Evolutionary conservation across 2,888 invertebrate species (phyloP).

Genomic region (Leptarthrus brevirostris): DNA sequence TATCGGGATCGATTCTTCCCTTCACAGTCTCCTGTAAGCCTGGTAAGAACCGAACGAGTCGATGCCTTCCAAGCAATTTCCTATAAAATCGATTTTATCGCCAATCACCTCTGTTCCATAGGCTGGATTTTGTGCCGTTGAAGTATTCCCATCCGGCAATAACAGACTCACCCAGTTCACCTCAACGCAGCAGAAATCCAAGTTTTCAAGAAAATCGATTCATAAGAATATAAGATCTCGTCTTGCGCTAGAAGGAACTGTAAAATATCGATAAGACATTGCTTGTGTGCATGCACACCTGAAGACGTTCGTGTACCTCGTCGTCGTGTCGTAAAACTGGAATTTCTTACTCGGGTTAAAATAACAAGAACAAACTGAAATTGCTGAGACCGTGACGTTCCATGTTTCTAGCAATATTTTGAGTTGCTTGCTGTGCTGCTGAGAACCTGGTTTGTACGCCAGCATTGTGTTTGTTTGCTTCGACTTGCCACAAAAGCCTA

Average conservation of each 20-base stretch:
- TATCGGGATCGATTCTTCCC: slow-evolving; percentile 45
- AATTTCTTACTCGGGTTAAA: background rate
- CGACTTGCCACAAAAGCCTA: slow-evolving; percentile 26
- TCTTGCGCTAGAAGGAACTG: no score
- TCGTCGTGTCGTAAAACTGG: background rate
- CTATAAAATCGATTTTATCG: slow-evolving; percentile 62
- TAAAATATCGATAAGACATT: background rate
- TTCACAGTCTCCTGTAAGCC: slow-evolving; percentile 57
- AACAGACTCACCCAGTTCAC: no score
- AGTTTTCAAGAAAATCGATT: background rate
- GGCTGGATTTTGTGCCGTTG: no score
- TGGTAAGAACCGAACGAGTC: slow-evolving; percentile 63
- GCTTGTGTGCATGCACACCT: no score
- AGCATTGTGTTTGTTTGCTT: slow-evolving; percentile 49
- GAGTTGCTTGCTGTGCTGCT: no score
- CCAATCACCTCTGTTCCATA: slow-evolving; percentile 1
- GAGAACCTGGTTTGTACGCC: slow-evolving; percentile 30
- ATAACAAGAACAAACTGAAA: no score
- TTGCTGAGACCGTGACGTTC: no score
- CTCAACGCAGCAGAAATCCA: no score
- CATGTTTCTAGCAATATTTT: background rate
- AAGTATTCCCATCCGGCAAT: no score
- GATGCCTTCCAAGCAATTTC: slow-evolving; percentile 61
- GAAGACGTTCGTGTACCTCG: no score
- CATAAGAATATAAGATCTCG: background rate